Conservation (phyloP, 2,888 invertebrate genomes). For the Nowickia ferox region DNA sequence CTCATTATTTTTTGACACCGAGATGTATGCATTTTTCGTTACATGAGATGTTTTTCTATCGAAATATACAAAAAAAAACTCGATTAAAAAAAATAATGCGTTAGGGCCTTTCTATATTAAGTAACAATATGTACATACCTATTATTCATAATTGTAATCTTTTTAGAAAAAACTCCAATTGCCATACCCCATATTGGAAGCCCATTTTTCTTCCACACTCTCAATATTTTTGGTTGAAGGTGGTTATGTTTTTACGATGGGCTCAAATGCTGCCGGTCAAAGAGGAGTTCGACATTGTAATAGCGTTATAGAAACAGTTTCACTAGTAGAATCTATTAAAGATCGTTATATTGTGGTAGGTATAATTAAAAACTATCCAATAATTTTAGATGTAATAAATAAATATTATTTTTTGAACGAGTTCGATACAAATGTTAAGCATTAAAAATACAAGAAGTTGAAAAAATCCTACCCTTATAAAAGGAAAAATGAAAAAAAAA, state of each 20-base stretch:
- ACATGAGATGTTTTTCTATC: too few relatives aligned
- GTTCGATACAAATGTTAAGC: too few relatives aligned
- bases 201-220: constrained; percentile 86
- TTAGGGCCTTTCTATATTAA: too few relatives aligned
- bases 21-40: too few relatives aligned
- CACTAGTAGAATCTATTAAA: constrained; percentile 79
- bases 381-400: background rate
- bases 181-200: constrained; percentile 85
- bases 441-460: too few relatives aligned
- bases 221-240: constrained; percentile 86
- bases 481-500: too few relatives aligned
- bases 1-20: too few relatives aligned
- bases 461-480: too few relatives aligned
- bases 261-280: constrained; percentile 87
- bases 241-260: constrained; percentile 87
- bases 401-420: background rate
- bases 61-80: too few relatives aligned
- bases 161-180: constrained; percentile 84
- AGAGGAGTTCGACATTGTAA: constrained; percentile 84
- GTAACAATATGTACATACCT: background rate
- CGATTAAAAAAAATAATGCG: too few relatives aligned
- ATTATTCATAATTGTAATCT: constrained; percentile 2
- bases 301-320: constrained; percentile 76
- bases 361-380: background rate
- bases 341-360: constrained; percentile 80